Conservation (phyloP, 64 coral and sea anemone species). For the Pachyseris speciosa region DNA sequence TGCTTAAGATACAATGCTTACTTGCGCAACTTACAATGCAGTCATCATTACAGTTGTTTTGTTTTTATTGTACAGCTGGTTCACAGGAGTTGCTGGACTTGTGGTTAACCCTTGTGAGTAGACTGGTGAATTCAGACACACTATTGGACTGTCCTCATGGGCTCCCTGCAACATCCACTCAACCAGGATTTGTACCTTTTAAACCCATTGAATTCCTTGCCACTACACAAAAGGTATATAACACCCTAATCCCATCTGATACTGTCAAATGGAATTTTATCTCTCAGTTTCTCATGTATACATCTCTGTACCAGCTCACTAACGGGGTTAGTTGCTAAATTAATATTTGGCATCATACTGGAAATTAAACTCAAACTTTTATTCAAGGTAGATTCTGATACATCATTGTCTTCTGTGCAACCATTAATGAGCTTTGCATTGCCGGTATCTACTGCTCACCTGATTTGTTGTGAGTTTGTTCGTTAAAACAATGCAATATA, state of each 20-base stretch:
- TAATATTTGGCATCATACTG: no score
- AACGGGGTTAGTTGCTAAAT: no score
- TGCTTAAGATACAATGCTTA: no score
- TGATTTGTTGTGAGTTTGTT: neutral
- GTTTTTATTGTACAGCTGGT: conserved; percentile 51
- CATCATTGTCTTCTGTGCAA: no score
- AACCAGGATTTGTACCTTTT: conserved; percentile 68
- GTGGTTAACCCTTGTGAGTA: conserved; percentile 89
- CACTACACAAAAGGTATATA: conserved; percentile 85
- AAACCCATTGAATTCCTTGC: conserved; percentile 80
- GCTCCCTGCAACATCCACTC: conserved; percentile 66
- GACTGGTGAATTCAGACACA: conserved; percentile 79
- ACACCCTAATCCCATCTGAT: no score
- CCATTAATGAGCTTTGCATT: neutral
- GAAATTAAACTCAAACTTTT: no score
- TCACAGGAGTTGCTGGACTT: conserved; percentile 90
- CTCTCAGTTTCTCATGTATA: no score
- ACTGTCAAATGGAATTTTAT: no score
- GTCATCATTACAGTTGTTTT: neutral
- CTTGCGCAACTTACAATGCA: no score
- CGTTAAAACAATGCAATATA: neutral
- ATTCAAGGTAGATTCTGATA: no score
- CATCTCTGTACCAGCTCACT: no score
- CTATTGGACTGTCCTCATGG: conserved; percentile 88
- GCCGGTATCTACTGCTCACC: no score